Base-by-base conservation (phyloP, 2,888 invertebrate genomes). In the Lamproptera curius region DNA sequence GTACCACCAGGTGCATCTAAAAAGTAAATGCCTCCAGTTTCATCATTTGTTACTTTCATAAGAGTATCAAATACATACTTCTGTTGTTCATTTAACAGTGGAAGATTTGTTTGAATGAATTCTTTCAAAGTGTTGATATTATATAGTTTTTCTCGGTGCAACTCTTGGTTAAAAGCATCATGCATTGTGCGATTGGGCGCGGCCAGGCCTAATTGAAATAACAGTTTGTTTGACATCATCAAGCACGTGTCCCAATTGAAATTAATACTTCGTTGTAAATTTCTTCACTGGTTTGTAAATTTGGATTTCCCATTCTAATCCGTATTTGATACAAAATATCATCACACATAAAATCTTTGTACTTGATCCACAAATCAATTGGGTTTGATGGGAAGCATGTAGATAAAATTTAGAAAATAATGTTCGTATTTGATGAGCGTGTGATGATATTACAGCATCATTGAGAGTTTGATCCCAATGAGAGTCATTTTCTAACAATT, bases 51-150 rank as follows among this genome's bases (percentile, higher is more conserved):
- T 46, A 49, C 54, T 54, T 54, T 51, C 54, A 61, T 61, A 50
- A 58, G 54, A 53, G 52, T 55, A 50, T 59, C 54, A 52, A 55
- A 59, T 42, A 46, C 51, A 42, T 56, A 31, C 53, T 54, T 55
- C 53, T 56, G 57, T 46, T 57, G 56, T 57, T 56, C 35, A 51
- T 62, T 62, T 16, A 61, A 59, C 40, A 44, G 54, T n/a, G 60
- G 59, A 49, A 67, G 52, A 56, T 45, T 65, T 48, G 34, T 59
- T 23, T 45, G 51, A 63, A 55, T 51, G 47, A 53, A 51, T 57
- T 52, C 48, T 46, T 52, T 41, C 50, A 57, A 57, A 50, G 50
- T 49, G 46, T 52, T 46, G 50, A 50, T 42, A 51, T 54, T 46
- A 44, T 55, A 54, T 50, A 52, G 50, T 42, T 42, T 44, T 46